phyloP scores from a whole-genome alignment of 64 coral and sea anemone species.

The Exaiptasia diaphana region DNA sequence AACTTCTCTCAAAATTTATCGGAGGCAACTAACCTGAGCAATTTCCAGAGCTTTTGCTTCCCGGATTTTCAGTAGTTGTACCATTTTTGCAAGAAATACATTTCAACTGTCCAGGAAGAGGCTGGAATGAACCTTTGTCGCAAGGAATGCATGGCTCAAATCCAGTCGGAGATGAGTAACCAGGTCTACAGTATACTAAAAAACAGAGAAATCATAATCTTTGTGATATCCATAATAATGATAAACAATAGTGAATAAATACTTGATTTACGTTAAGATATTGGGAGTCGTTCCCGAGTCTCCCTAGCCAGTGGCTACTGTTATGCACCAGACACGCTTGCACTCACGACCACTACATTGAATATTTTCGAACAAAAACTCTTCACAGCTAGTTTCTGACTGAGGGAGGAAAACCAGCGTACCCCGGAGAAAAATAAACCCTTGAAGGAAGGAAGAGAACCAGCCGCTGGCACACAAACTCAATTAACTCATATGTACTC shows the following conservation, averaged over 20 bases:
- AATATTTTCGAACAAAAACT: too few relatives aligned
- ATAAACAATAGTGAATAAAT: too few relatives aligned
- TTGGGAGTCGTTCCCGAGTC: not conserved
- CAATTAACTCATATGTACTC: too few relatives aligned
- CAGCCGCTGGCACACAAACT: too few relatives aligned
- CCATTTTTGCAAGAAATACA: slow-evolving; percentile 5
- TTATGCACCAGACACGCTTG: too few relatives aligned
- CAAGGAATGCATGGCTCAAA: slow-evolving; percentile 31
- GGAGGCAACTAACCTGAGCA: not conserved
- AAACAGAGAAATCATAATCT: not conserved
- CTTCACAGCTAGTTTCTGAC: too few relatives aligned
- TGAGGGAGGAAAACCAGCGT: too few relatives aligned
- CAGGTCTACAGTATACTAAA: slow-evolving; percentile 33
- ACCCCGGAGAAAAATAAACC: too few relatives aligned
- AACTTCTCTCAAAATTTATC: too few relatives aligned
- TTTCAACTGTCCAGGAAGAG: slow-evolving; percentile 5
- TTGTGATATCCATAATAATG: not conserved
- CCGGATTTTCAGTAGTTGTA: slow-evolving; percentile 2
- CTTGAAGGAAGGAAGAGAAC: too few relatives aligned
- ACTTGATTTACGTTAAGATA: not conserved
- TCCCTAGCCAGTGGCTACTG: too few relatives aligned
- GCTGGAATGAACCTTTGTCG: slow-evolving; percentile 22
- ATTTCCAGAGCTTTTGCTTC: slow-evolving; percentile 13
- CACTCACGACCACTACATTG: too few relatives aligned
- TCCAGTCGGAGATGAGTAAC: slow-evolving; percentile 54